These are phyloP conservation scores for Hiodon tergisus DNA, from an alignment of 2,113 vertebrate species.

Conservation along the genomic window DNA sequence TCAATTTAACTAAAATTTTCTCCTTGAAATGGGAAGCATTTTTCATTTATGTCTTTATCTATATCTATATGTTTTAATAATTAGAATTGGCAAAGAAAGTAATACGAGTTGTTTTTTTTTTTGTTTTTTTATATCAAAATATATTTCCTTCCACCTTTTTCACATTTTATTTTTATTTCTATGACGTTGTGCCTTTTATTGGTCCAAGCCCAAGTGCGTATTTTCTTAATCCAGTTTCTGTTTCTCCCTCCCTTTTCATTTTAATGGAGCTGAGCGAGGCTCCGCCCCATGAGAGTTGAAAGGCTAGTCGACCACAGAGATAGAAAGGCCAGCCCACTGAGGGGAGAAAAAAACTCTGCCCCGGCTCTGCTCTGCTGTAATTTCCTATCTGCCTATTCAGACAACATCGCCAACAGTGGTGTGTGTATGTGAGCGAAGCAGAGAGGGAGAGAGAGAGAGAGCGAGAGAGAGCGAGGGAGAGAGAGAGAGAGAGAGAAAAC, in stretches of 20 bases:
- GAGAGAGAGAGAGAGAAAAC: constrained; percentile 17
- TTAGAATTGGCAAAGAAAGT: neutral
- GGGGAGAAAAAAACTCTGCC: constrained; percentile 67
- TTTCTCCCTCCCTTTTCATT: constrained; percentile 55
- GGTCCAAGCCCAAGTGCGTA: constrained; percentile 24
- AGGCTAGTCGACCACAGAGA: constrained; percentile 66
- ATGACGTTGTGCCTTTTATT: neutral
- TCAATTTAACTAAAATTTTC: neutral
- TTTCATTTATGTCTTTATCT: neutral
- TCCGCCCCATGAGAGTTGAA: constrained; percentile 63
- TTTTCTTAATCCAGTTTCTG: constrained; percentile 56
- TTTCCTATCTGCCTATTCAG: constrained; percentile 75
- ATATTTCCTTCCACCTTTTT: neutral
- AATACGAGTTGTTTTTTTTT: too few species aligned
- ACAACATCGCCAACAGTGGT: constrained; percentile 68
- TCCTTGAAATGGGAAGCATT: neutral
- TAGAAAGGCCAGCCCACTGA: constrained; percentile 66
- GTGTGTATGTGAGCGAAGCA: constrained; percentile 45
- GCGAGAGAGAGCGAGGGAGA: constrained; percentile 44
- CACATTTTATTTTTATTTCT: neutral
- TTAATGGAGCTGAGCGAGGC: constrained; percentile 63
- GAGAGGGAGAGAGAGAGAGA: constrained; percentile 37
- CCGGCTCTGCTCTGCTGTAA: constrained; percentile 66
- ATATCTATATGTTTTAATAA: neutral
- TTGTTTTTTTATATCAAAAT: neutral